Evolutionary conservation across 2,113 vertebrate species (phyloP).

Genomic region (Sclerurus mexicanus): DNA sequence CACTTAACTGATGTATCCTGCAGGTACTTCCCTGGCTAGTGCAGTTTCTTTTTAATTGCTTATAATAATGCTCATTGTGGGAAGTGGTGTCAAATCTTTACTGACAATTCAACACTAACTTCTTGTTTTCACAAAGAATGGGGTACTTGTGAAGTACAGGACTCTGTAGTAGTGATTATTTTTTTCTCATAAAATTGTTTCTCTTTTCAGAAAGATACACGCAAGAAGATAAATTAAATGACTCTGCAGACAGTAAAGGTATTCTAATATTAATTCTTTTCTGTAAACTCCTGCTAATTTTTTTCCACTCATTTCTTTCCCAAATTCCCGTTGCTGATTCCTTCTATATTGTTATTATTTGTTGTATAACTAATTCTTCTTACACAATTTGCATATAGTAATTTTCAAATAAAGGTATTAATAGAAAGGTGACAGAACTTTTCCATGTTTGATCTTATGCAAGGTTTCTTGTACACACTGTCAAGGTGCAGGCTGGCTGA

Average conservation of each 20-base stretch:
- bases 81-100: background rate
- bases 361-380: background rate
- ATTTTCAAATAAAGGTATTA: background rate
- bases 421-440: background rate
- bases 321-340: background rate
- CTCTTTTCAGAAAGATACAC: background rate
- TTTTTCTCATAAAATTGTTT: background rate
- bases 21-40: background rate
- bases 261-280: background rate
- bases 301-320: background rate
- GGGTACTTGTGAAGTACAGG: background rate
- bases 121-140: background rate
- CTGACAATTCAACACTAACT: background rate
- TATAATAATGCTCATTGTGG: background rate
- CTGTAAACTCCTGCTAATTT: background rate
- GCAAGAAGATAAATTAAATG: background rate
- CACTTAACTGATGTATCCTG: background rate
- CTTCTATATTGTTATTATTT: background rate
- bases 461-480: accelerated
- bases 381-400: background rate
- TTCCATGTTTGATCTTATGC: background rate
- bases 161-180: background rate
- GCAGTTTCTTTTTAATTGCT: background rate
- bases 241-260: background rate
- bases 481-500: background rate